phyloP scores from a whole-genome alignment of 2,797 vertebrate genomes.

The Sebastes glaucus region DNA sequence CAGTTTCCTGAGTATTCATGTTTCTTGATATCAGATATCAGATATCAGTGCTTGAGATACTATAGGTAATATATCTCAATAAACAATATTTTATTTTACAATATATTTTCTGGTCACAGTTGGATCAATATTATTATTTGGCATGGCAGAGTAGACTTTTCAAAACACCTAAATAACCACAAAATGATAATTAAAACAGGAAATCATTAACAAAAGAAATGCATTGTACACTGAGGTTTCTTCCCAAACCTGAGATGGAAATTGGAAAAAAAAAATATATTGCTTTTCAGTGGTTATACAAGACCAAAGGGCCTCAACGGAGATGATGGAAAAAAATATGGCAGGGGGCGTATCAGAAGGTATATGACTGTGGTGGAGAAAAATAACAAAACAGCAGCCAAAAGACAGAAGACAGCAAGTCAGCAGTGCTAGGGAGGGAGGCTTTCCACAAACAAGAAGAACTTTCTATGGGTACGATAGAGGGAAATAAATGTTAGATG shows the following conservation, averaged over 20 bases:
- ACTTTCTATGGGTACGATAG: slow-evolving; percentile 18
- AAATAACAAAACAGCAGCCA: slow-evolving; percentile 58
- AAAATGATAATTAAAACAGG: not conserved
- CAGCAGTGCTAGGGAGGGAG: slow-evolving; percentile 45
- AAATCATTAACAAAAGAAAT: slow-evolving; percentile 4
- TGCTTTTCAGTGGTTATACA: slow-evolving; percentile 39
- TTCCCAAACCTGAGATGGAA: slow-evolving; percentile 31
- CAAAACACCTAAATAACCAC: not conserved
- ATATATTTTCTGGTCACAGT: not conserved
- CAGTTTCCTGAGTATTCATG: too few species aligned
- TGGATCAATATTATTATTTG: not conserved
- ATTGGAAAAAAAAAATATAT: not conserved
- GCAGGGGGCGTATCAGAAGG: slow-evolving; percentile 10
- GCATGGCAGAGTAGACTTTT: not conserved
- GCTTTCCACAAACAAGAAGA: slow-evolving; percentile 57
- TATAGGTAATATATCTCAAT: not conserved
- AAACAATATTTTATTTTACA: not conserved
- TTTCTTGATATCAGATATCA: too few species aligned
- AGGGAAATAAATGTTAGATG: slow-evolving; percentile 29
- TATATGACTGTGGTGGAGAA: slow-evolving; percentile 31
- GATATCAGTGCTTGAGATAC: not conserved
- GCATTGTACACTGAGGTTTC: slow-evolving; percentile 5
- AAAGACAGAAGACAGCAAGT: slow-evolving; percentile 46
- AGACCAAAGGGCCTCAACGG: slow-evolving; percentile 24
- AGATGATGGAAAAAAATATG: slow-evolving; percentile 53